Conservation (phyloP, 2,113 vertebrate genomes). For the Sylvietta virens region DNA sequence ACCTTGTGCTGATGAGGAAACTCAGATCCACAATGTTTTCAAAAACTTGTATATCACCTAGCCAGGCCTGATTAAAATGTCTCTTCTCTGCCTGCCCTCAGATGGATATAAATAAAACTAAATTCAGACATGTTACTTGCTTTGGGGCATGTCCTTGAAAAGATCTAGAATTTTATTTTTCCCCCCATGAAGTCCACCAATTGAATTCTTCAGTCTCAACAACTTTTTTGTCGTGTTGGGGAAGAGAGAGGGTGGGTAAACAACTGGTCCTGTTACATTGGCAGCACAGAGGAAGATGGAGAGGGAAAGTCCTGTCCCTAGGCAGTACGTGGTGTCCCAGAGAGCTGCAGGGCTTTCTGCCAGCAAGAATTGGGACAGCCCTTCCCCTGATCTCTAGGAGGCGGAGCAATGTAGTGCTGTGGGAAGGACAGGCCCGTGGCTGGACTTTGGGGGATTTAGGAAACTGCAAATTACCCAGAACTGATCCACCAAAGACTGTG, state of each 20-base stretch:
- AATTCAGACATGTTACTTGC: neutral
- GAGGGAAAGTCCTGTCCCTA: neutral
- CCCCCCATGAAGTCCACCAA: accelerated
- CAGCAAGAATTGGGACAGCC: neutral
- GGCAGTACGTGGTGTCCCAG: neutral
- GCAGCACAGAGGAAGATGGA: neutral
- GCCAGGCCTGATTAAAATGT: neutral
- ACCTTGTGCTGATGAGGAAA: neutral
- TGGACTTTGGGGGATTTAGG: neutral
- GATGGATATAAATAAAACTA: neutral
- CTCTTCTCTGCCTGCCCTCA: neutral
- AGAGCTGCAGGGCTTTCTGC: neutral
- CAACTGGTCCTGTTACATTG: neutral
- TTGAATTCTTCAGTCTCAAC: neutral
- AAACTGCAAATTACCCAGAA: neutral
- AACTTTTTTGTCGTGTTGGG: neutral
- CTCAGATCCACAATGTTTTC: neutral
- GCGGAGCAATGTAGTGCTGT: neutral
- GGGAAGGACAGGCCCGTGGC: neutral
- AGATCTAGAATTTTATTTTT: neutral
- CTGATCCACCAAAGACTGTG: neutral
- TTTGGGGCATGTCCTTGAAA: neutral
- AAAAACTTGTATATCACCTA: neutral
- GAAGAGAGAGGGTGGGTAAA: neutral
- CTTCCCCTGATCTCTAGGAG: neutral